Percentiles rank a stretch among this genome's conserved stretches.
Evolutionary conservation across 37 sponge, comb jelly and placozoan species (phyloP).

Genomic region (Geodia barretti): DNA sequence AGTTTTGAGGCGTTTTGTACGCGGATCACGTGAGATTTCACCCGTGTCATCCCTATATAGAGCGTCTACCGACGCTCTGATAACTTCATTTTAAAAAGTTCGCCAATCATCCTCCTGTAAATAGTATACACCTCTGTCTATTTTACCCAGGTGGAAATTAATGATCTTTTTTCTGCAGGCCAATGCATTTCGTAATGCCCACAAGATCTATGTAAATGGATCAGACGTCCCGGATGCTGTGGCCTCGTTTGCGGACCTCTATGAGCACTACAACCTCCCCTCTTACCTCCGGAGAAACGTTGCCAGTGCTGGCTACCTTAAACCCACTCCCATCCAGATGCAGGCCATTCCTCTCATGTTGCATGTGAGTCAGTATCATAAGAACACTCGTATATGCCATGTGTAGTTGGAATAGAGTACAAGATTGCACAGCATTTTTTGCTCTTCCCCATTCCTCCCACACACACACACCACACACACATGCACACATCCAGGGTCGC

Average conservation of each 20-base stretch:
- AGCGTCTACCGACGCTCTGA: too few species aligned
- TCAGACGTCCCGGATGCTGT: slow-evolving; percentile 87
- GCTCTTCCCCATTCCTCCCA: too few species aligned
- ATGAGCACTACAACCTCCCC: slow-evolving; percentile 42
- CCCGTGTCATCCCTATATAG: too few species aligned
- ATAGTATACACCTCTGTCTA: background rate
- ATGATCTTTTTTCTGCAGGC: slow-evolving; percentile 27
- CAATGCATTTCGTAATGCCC: slow-evolving; percentile 84
- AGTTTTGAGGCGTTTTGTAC: too few species aligned
- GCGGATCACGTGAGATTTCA: too few species aligned
- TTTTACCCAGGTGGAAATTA: background rate
- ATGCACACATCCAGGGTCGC: slow-evolving; percentile 43
- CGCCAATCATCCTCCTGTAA: too few species aligned
- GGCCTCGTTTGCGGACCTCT: slow-evolving; percentile 59
- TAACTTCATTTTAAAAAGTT: too few species aligned
- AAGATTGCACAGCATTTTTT: background rate
- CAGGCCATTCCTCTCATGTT: slow-evolving; percentile 91
- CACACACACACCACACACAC: background rate
- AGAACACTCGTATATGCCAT: too few species aligned
- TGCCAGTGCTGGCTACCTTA: slow-evolving; percentile 47
- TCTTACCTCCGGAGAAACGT: slow-evolving; percentile 66
- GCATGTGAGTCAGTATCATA: slow-evolving; percentile 64
- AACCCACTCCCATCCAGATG: slow-evolving; percentile 96
- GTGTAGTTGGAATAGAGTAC: too few species aligned
- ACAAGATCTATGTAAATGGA: slow-evolving; percentile 81